Evolutionary conservation across 2,113 vertebrate species (phyloP).

Genomic region (Engraulis encrasicolus): DNA sequence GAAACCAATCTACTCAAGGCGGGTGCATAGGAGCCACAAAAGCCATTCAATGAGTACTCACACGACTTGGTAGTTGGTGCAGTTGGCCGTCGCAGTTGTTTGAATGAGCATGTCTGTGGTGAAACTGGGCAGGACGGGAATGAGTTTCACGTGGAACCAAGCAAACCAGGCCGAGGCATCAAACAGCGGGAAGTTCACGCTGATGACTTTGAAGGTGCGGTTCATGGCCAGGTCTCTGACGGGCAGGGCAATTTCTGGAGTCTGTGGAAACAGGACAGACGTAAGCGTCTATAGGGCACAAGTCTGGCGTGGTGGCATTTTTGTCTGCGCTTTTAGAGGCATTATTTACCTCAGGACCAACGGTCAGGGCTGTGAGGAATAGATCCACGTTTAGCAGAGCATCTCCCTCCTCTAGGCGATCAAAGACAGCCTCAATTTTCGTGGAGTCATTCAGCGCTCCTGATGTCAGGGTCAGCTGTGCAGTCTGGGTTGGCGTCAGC

Average conservation of each 20-base stretch:
- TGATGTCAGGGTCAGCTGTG: constrained; percentile 37
- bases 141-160: constrained; percentile 51
- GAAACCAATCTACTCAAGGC: too few relatives aligned
- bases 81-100: constrained; percentile 36
- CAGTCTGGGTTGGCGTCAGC: constrained; percentile 34
- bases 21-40: too few relatives aligned
- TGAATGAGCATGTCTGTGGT: constrained; percentile 43
- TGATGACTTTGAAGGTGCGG: constrained; percentile 57
- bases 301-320: too few relatives aligned
- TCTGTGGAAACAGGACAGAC: constrained; percentile 5
- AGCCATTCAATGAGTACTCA: constrained; percentile 44
- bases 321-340: too few relatives aligned
- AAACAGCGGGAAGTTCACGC: constrained; percentile 29
- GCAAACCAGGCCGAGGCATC: background rate
- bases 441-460: constrained; percentile 35
- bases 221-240: constrained; percentile 54
- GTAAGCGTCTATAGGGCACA: too few relatives aligned
- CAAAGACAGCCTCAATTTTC: constrained; percentile 26
- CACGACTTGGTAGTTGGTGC: constrained; percentile 54
- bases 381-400: constrained; percentile 25
- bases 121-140: constrained; percentile 51
- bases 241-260: background rate
- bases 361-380: constrained; percentile 21
- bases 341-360: too few relatives aligned
- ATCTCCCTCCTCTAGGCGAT: constrained; percentile 26